Evolutionary conservation across 2,888 invertebrate genomes (phyloP), one percentile per base, ranked within the genome.

Genomic region (Pocota personata): DNA sequence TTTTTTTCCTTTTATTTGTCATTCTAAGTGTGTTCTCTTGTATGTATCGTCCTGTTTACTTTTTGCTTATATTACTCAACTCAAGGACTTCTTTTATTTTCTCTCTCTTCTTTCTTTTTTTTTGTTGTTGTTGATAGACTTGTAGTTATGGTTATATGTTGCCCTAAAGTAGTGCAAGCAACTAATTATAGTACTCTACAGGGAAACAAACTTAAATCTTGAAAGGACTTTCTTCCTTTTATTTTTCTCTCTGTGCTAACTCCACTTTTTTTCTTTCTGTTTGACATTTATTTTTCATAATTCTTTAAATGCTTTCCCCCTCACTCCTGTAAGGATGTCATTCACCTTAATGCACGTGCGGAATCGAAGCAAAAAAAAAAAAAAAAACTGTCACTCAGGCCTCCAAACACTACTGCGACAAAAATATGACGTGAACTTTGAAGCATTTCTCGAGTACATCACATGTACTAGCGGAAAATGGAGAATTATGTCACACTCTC

Each of bases 101-200:
- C n/a, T n/a, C n/a, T n/a, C n/a, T n/a, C n/a, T n/a, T n/a, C n/a
- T n/a, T n/a, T n/a, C n/a, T n/a, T n/a, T 87, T 37, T 21, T 37
- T 58, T 14, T 52, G 60, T 75, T 30, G 80, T 72, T 67, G 67
- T 43, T 72, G 46, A 55, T 16, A 27, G 24, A 69, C 37, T 57
- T 58, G 40, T 46, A 6, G 14, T 66, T 66, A 48, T 52, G 66
- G 21, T 50, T 71, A 57, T 76, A 87, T 84, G 80, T 88, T 87
- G 88, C 76, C 83, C 84, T 67, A 87, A 88, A 89, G 89, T 89
- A 89, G 89, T 90, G 89, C 79, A 76, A 79, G 73, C 76, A 88
- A 88, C 89, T 89, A 89, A 90, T 90, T 76, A 82, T 79, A 72
- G 64, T 64, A 52, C 46, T 73, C 19, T 48, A 43, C 79, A 69